Evolutionary conservation across 2,888 invertebrate genomes (phyloP), one percentile per base, ranked within the genome.

Genomic region (Leucophenga montana): DNA sequence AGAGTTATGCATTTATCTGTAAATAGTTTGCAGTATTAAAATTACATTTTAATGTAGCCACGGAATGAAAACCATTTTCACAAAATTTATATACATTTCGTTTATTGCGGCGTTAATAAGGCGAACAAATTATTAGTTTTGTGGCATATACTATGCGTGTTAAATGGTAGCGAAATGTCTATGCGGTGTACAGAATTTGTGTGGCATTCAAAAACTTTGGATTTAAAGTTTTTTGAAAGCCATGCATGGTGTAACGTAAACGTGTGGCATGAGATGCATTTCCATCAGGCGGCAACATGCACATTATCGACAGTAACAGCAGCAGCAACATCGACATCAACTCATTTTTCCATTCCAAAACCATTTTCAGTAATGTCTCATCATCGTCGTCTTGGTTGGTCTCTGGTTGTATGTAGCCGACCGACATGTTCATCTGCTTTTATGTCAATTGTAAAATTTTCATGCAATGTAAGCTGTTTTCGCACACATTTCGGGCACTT

Each of bases 401-500:
- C 76, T 68, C 69, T 62, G 66, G 74, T 68, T 53, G 9, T 18
- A 66, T 50, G 46, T 22, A 20, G 31, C 44, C 44, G 11, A 62
- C 22, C 65, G 48, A 65, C 65, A 66, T 66, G 33, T 54, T 13
- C 67, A 44, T 56, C n/a, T 16, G 14, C n/a, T 48, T 27, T 61
- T 50, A 53, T 59, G 66, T 70, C 67, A 62, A 46, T 71, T 76
- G 75, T 83, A 75, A 75, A 78, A 75, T 77, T 78, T 82, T 83
- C 80, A 77, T 82, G 82, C 79, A 74, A 76, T 81, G 71, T 73
- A 78, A 81, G 81, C 82, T 75, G 82, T 80, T 82, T 81, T 81
- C 83, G 83, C 80, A 82, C 75, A 75, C 80, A 83, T 81, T 82
- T 82, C 73, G 78, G 82, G 73, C 80, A 78, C 82, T 82, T 83